Evolutionary conservation across 37 sponge, comb jelly and placozoan species (phyloP).

Genomic region (Ephydatia muelleri): DNA sequence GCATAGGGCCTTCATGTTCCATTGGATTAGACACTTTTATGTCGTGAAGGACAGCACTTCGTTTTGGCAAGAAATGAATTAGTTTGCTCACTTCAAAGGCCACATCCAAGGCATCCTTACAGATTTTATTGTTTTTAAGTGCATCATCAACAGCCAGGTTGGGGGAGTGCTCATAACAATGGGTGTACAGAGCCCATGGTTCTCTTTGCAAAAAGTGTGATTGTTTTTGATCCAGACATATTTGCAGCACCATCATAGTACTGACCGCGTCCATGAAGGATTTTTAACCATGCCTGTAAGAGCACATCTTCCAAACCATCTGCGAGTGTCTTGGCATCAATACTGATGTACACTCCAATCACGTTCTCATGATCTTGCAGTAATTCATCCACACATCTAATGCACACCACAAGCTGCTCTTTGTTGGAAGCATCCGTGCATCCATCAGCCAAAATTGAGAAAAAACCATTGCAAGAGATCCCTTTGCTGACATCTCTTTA

Average conservation of each 20-base stretch:
- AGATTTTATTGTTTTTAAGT: slow-evolving; percentile 46
- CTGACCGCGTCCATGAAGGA: slow-evolving; percentile 43
- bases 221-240: slow-evolving; percentile 46
- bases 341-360: slow-evolving; percentile 64
- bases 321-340: slow-evolving; percentile 56
- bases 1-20: slow-evolving; percentile 9
- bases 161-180: slow-evolving; percentile 72
- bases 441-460: slow-evolving; percentile 75
- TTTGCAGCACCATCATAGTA: slow-evolving; percentile 63
- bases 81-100: slow-evolving; percentile 32
- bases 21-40: slow-evolving; percentile 26
- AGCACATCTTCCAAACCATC: slow-evolving; percentile 42
- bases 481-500: slow-evolving; percentile 33
- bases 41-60: slow-evolving; percentile 47
- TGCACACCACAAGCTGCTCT: slow-evolving; percentile 79
- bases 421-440: slow-evolving; percentile 70
- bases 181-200: slow-evolving; percentile 55
- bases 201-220: slow-evolving; percentile 33
- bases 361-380: slow-evolving; percentile 69
- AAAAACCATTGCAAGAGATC: slow-evolving; percentile 45
- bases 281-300: slow-evolving; percentile 3
- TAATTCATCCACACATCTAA: slow-evolving; percentile 26
- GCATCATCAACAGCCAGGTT: slow-evolving; percentile 62
- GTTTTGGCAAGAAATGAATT: slow-evolving; percentile 64
- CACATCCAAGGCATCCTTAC: slow-evolving; percentile 51